Evolutionary conservation across 2,113 vertebrate species (phyloP), one percentile per base, ranked within the genome.

Genomic region (Psephotus haematonotus): DNA sequence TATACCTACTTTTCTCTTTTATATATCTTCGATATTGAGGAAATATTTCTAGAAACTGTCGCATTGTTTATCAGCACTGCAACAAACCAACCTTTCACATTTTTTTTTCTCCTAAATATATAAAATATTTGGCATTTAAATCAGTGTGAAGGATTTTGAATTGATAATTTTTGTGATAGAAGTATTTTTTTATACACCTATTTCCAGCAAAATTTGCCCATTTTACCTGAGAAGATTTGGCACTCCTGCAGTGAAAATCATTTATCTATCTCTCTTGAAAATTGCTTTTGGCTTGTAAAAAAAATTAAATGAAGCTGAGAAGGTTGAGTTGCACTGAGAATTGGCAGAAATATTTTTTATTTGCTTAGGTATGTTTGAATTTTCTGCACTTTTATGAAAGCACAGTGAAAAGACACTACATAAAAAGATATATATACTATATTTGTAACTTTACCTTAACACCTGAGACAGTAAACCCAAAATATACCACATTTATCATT

Each of bases 221-320:
- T 92, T 96, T 90, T 74, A 23, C 85, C 17, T 15, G 43, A 84
- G 72, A 47, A 92, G 70, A n/a, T 90, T 95, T 63, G 33, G 10
- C 71, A 93, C 86, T 88, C 90, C 88, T 2, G 1, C 55, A 90
- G 71, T 70, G 82, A 88, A 88, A 81, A 89, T 35, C 3, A 81
- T 92, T 96, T 93, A 77, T 64, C 39, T 80, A 47, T 22, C 46
- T 47, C 46, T 47, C 20, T 47, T 64, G 68, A 90, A 96, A 78
- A 92, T 88, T 67, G 55, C 46, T 90, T 90, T 93, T 77, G 24
- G 43, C 86, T 96, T 93, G 64, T 86, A 68, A 88, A 90, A 86
- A 39, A 84, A 77, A 82, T 71, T 92, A 92, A 95, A 93, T 81
- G 85, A 92, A 91, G 79, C 88, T 86, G 88, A 90, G 96, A 86